These are phyloP conservation scores for Megalops atlanticus DNA, from an alignment of 2,113 vertebrate species.

Conservation along the genomic window DNA sequence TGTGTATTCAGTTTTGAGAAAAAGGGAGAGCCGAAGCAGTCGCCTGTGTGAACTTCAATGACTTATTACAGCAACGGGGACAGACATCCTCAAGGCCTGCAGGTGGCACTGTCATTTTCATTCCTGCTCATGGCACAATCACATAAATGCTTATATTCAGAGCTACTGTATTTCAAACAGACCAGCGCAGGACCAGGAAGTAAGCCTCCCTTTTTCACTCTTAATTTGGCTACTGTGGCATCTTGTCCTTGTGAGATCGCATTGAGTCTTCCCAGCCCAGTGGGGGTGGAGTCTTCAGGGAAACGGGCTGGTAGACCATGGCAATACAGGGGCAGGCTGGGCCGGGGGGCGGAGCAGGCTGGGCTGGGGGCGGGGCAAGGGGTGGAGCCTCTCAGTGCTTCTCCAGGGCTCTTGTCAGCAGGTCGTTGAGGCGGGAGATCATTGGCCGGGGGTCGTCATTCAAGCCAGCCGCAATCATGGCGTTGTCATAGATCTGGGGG, in stretches of 20 bases:
- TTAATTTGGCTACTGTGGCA: neutral
- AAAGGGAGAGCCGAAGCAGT: neutral
- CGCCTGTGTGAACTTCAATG: neutral
- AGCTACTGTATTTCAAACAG: too few relatives aligned
- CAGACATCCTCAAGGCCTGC: too few relatives aligned
- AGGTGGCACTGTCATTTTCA: too few relatives aligned
- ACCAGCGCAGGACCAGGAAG: neutral
- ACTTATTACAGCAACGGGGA: too few relatives aligned
- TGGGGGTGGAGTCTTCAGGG: neutral
- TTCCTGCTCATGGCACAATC: too few relatives aligned
- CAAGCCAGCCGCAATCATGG: conserved; percentile 93
- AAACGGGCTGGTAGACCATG: neutral
- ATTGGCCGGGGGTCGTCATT: conserved; percentile 92
- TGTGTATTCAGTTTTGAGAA: neutral
- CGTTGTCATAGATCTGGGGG: conserved; percentile 92
- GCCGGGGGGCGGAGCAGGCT: neutral
- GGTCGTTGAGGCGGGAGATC: conserved; percentile 85
- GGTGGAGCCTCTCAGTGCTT: conserved; percentile 70
- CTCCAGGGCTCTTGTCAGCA: conserved; percentile 85
- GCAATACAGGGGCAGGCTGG: neutral
- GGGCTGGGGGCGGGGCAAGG: neutral
- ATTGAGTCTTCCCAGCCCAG: neutral
- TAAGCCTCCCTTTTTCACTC: neutral
- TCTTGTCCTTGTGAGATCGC: neutral
- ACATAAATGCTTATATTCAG: too few relatives aligned